phyloP scores from a whole-genome alignment of 2,888 invertebrate genomes.

The Temnothorax unifasciatus region DNA sequence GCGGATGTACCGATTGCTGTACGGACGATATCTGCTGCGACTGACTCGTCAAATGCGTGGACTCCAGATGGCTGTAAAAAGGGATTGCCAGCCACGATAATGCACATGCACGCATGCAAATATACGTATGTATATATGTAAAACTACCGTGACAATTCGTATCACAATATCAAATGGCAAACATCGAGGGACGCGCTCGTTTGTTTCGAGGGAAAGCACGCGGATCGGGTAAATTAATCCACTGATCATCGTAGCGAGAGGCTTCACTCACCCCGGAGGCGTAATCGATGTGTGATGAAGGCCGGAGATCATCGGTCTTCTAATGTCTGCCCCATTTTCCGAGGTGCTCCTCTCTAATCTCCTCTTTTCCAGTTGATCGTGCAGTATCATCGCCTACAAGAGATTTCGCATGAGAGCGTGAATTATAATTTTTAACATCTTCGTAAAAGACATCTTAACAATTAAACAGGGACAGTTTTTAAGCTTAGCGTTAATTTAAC shows the following conservation, averaged over 20 bases:
- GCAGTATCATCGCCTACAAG: conserved; percentile 82
- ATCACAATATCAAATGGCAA: conserved; percentile 55
- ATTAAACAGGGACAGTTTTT: neutral
- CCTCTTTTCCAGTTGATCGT: conserved; percentile 84
- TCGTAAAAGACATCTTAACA: neutral
- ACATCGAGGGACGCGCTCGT: conserved; percentile 31
- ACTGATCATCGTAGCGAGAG: conserved; percentile 53
- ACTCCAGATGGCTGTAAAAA: conserved; percentile 82
- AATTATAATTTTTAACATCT: conserved; percentile 4
- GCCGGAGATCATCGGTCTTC: conserved; percentile 79
- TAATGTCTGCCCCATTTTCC: conserved; percentile 82
- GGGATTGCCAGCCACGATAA: conserved; percentile 72
- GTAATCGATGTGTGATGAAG: conserved; percentile 82
- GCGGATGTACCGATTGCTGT: conserved; percentile 78
- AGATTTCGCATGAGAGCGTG: neutral
- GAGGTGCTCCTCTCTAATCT: conserved; percentile 84
- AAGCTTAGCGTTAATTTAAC: neutral
- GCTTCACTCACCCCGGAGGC: conserved; percentile 80
- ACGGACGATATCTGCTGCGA: conserved; percentile 74
- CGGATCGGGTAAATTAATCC: conserved; percentile 12
- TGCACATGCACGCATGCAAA: conserved; percentile 73
- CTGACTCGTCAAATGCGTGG: conserved; percentile 74
- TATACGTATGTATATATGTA: conserved; percentile 36
- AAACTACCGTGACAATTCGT: conserved; percentile 34
- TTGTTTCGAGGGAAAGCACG: conserved; percentile 42